These are phyloP conservation scores for Ectropis crepuscularia DNA, from an alignment of 2,888 invertebrate genomes.

Conservation along the genomic window DNA sequence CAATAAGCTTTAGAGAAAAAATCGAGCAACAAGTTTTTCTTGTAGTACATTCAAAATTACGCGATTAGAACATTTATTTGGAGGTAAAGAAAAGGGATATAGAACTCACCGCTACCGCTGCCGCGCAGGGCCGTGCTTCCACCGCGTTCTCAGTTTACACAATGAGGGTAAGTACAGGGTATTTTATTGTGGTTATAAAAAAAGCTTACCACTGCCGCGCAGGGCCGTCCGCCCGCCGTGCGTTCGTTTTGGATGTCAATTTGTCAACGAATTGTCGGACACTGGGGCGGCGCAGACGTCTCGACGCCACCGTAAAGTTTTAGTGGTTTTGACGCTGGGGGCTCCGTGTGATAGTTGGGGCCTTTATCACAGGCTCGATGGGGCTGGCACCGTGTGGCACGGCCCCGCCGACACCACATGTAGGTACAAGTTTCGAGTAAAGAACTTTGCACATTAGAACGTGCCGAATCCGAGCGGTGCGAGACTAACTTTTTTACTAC, in stretches of 20 bases:
- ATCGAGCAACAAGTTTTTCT: constrained; percentile 29
- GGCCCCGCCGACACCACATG: constrained; percentile 73
- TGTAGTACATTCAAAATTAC: constrained; percentile 3
- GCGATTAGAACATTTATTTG: constrained; percentile 8
- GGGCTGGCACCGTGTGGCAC: constrained; percentile 81
- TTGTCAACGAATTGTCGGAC: constrained; percentile 41
- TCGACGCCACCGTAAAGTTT: constrained; percentile 65
- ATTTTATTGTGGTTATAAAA: constrained; percentile 15
- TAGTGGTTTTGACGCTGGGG: constrained; percentile 78
- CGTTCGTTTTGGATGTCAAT: constrained; percentile 61
- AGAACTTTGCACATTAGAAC: constrained; percentile 60
- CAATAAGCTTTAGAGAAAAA: constrained; percentile 6
- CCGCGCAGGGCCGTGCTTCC: constrained; percentile 51
- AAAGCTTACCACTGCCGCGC: constrained; percentile 60
- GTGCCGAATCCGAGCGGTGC: constrained; percentile 18
- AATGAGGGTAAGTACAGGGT: constrained; percentile 17
- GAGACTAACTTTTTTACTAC: constrained; percentile 27
- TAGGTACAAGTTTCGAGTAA: constrained; percentile 65
- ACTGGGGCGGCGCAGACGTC: constrained; percentile 55
- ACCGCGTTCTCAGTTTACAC: constrained; percentile 58
- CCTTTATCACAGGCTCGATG: constrained; percentile 69
- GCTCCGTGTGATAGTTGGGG: constrained; percentile 77
- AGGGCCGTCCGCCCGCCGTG: constrained; percentile 45
- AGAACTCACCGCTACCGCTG: constrained; percentile 59
- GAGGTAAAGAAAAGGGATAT: constrained; percentile 1